Base-by-base conservation (phyloP, 1,140 invertebrate species). In the Riptortus pedestris region DNA sequence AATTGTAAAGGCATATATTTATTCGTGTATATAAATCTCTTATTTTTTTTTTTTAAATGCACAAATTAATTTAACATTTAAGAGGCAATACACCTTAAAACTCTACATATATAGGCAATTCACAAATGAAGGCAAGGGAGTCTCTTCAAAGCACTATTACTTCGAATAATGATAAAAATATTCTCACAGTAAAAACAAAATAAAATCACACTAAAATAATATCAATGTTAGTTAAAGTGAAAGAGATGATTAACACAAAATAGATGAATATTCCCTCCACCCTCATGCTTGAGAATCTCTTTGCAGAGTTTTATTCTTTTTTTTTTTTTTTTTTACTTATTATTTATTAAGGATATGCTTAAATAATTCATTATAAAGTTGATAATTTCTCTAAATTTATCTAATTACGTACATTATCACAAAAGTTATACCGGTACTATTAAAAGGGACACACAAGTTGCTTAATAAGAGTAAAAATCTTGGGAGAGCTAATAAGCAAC, bases 391-490 rank as follows among this genome's bases (percentile, higher is more conserved):
- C 20, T 55, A 20, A 55, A 24, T 55, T 55, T 24, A 55, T 14
- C 51, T 55, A 55, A 55, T 55, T 55, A 55, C 51, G 51, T 24
- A 55, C 51, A 55, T 27, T 55, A 55, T 55, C 51, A 55, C 51
- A 55, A 55, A 55, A 55, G 18, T 55, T 26, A 55, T 55, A 55
- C 51, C 51, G 24, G 51, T 55, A 24, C 51, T 55, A 55, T 55
- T 55, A 24, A 24, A 18, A 55, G 24, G 22, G 2, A 55, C 51
- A 27, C 51, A 55, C 51, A 55, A 55, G 51, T 55, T 55, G 51
- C 51, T 55, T 24, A 24, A 16, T 26, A 55, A 55, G 14, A 24
- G 22, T 24, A 24, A 24, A 24, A 55, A 55, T 55, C 14, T 38
- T 38, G 51, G 22, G 24, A 24, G 51, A 18, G 24, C 20, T 24